Percentiles rank a stretch among this genome's conserved stretches.
These are phyloP conservation scores for Pemphredon lugubris DNA, from an alignment of 2,888 invertebrate species.

Conservation along the genomic window DNA sequence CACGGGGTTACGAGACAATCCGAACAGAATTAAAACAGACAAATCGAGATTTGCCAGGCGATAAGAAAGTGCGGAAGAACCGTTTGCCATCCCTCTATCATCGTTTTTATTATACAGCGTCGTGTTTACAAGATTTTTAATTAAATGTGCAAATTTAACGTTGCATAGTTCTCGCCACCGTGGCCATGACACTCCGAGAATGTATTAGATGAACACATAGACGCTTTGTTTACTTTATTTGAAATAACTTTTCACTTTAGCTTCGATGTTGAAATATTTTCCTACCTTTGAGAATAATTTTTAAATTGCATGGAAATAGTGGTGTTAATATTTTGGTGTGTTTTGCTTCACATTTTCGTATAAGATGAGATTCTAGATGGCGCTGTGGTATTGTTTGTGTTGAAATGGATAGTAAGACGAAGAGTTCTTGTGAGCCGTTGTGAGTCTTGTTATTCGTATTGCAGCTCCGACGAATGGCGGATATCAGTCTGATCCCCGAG, in stretches of 20 bases:
- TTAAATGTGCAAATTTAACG: constrained; percentile 13
- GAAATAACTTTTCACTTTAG: not conserved
- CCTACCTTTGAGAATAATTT: not conserved
- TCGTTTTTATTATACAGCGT: constrained; percentile 29
- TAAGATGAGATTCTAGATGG: constrained; percentile 10
- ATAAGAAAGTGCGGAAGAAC: constrained; percentile 44
- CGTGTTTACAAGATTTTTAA: constrained; percentile 15
- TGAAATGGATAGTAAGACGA: no score
- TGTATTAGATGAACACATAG: constrained; percentile 3
- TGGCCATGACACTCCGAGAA: constrained; percentile 8
- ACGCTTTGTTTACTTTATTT: constrained; percentile 15
- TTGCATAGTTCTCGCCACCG: constrained; percentile 3
- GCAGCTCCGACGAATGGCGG: no score
- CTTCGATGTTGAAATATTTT: not conserved
- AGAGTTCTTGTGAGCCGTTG: no score
- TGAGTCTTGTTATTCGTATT: not conserved
- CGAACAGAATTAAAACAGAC: not conserved
- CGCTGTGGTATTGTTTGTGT: not conserved
- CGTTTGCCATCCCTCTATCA: constrained; percentile 25
- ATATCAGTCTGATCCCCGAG: no score
- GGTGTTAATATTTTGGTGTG: not conserved
- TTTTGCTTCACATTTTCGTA: not conserved
- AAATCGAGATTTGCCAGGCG: constrained; percentile 34
- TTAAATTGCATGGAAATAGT: not conserved
- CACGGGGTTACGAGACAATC: constrained; percentile 14